A percentile compares a stretch with the other conserved stretches of the same genome.
Conservation (phyloP, 2,113 vertebrate species). For the Platichthys flesus region DNA sequence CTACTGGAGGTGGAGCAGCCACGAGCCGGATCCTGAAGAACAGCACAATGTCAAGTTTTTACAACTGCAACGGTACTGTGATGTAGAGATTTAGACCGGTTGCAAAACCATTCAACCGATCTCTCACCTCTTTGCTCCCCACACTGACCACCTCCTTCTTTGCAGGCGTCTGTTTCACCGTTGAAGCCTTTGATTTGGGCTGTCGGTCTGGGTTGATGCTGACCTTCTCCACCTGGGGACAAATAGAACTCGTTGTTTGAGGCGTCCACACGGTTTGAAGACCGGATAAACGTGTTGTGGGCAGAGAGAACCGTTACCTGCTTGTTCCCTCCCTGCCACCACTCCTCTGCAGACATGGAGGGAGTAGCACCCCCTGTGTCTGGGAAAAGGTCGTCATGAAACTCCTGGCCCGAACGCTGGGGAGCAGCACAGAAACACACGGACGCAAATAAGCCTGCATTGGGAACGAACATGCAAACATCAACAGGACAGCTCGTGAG, state of each 20-base stretch:
- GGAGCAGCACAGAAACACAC: not conserved
- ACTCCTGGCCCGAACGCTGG: conserved; percentile 86
- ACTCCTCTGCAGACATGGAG: conserved; percentile 82
- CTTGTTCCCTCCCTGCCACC: conserved; percentile 91
- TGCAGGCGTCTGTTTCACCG: conserved; percentile 49
- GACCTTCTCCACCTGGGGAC: conserved; percentile 85
- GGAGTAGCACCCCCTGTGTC: conserved; percentile 84
- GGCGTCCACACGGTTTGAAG: not conserved
- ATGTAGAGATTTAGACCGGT: not conserved
- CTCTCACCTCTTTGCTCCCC: conserved; percentile 76
- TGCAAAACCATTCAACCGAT: not conserved
- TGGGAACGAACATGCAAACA: not conserved
- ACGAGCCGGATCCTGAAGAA: conserved; percentile 75
- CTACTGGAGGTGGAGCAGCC: conserved; percentile 86
- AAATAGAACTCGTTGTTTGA: not conserved
- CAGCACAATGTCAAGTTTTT: not conserved
- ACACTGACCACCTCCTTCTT: conserved; percentile 63
- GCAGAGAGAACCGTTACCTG: conserved; percentile 80
- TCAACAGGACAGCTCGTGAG: not conserved
- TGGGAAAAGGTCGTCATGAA: conserved; percentile 92
- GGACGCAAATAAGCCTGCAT: not conserved
- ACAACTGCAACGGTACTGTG: not conserved
- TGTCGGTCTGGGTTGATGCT: conserved; percentile 85
- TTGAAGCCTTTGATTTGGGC: conserved; percentile 66
- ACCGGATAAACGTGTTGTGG: not conserved